Base-by-base conservation (phyloP, 2,888 invertebrate genomes). In the Litoditis marina region DNA sequence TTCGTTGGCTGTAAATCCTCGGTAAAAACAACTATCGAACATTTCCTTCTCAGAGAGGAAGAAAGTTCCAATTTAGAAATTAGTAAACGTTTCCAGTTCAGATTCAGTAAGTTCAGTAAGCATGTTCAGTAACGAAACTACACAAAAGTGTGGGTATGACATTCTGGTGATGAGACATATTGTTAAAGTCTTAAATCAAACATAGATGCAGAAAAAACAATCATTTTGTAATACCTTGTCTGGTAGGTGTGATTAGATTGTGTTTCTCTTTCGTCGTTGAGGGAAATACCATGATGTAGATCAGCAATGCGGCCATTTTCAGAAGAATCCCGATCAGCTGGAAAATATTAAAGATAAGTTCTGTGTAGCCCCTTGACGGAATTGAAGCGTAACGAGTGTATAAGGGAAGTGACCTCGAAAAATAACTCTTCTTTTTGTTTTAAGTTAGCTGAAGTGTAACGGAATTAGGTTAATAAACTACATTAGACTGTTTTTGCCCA, bases 241-340 rank as follows among this genome's bases (percentile, higher is more conserved):
- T 46, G 25, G 28, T 49, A 39, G 11, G 49, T 22, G 46, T 32
- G 30, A 50, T 39, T 47, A 11, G 49, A 42, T 34, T 22, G 19
- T 42, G 27, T 16, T 52, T 46, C 44, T 8, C n/a, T 30, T 34
- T 42, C 32, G 27, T 49, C 32, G 47, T 58, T 30, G 63, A 51
- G 1, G 72, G 72, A 30, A 73, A 73, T 19, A 73, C 16, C 11
- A 66, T 68, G 34, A 73, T 66, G 56, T 68, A 73, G 19, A 71
- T 63, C 32, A 71, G 59, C 13, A 73, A 66, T 0, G 73, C 67
- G 2, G 68, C 71, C 46, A 73, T 71, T 68, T 73, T 73, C 49
- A 73, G 57, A 2, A 73, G 57, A 30, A 68, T 69, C 50, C 73
- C 73, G 53, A 71, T 58, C 44, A 71, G 47, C 68, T 68, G 47